Percentiles rank a stretch among this genome's conserved stretches.
Conservation (phyloP, 2,797 vertebrate genomes). For the Falco naumanni region DNA sequence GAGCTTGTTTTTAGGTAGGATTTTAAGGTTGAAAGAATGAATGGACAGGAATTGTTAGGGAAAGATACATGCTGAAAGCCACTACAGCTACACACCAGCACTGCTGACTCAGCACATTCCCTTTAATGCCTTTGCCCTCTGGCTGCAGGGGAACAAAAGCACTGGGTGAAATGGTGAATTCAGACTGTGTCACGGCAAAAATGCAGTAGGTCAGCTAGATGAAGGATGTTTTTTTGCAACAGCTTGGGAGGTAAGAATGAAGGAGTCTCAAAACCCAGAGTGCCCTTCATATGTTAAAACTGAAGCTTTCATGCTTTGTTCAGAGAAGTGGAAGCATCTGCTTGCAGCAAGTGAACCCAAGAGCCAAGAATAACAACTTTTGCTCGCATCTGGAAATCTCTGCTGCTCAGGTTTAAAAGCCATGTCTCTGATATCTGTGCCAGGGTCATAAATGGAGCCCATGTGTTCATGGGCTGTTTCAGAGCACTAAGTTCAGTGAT, state of each 20-base stretch:
- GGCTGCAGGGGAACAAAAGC: background rate
- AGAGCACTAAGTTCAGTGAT: background rate
- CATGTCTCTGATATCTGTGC: background rate
- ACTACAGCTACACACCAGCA: background rate
- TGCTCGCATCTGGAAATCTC: background rate
- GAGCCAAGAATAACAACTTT: background rate
- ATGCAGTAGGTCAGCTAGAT: background rate
- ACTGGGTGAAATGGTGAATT: background rate
- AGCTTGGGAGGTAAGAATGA: background rate
- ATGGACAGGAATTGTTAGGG: background rate
- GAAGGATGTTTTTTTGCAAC: background rate
- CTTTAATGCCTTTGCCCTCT: background rate
- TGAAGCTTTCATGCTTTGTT: background rate
- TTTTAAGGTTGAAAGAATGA: background rate
- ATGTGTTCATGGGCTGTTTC: background rate
- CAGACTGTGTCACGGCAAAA: background rate
- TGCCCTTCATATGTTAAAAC: background rate
- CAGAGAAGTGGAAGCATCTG: background rate
- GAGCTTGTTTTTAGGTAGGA: background rate
- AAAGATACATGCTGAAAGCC: background rate
- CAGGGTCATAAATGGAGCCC: background rate
- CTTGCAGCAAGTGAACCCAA: background rate
- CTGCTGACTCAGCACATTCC: background rate
- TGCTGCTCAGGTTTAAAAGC: constrained; percentile 2
- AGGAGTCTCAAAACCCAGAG: background rate